Percentiles rank a stretch among this genome's conserved stretches.
phyloP scores from a whole-genome alignment of 2,797 vertebrate species.

The Pangasius krempfi region DNA sequence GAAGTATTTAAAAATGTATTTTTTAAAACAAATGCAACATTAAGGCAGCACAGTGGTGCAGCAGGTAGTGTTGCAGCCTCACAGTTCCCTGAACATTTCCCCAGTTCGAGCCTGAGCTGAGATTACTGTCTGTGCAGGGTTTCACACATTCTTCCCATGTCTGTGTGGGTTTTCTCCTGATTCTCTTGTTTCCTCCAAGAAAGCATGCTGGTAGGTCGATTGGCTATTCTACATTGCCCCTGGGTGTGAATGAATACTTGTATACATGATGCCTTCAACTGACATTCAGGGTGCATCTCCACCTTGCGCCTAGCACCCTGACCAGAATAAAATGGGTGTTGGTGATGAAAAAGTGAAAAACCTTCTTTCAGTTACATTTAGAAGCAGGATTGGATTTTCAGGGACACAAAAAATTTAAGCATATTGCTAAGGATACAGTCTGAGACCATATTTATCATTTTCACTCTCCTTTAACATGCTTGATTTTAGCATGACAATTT shows the following conservation, averaged over 20 bases:
- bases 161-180: neutral
- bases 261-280: neutral
- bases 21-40: neutral
- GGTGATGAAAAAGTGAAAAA: neutral
- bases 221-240: neutral
- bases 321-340: neutral
- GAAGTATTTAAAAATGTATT: neutral
- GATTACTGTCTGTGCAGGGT: neutral
- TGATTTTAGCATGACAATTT: neutral
- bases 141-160: neutral
- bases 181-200: neutral
- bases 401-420: neutral
- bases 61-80: neutral
- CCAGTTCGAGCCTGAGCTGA: neutral
- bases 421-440: neutral
- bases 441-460: neutral
- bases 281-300: neutral
- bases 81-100: neutral
- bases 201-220: neutral
- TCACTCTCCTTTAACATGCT: neutral
- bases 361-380: neutral
- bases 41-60: neutral
- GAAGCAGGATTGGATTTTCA: neutral
- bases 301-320: neutral
- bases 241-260: neutral